phyloP scores from a whole-genome alignment of 1,140 invertebrate species.

The Trachymyrmex septentrionalis region DNA sequence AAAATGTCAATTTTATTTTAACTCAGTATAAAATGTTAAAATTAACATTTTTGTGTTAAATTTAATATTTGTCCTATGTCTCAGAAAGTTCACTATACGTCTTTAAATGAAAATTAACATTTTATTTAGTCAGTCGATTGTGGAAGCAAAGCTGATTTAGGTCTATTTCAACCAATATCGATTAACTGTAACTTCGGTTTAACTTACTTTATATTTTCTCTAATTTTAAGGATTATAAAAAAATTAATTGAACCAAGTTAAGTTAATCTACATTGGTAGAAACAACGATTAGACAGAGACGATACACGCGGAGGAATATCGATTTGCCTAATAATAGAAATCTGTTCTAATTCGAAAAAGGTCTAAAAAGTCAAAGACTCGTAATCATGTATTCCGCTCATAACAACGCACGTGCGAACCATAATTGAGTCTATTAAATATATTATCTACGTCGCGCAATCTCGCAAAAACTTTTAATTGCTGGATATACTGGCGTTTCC shows the following conservation, averaged over 20 bases:
- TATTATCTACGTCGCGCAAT: neutral
- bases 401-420: neutral
- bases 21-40: too few relatives aligned
- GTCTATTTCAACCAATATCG: too few relatives aligned
- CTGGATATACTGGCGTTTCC: neutral
- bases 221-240: too few relatives aligned
- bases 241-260: too few relatives aligned
- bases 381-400: neutral
- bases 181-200: too few relatives aligned
- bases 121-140: neutral
- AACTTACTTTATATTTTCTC: too few relatives aligned
- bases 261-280: too few relatives aligned
- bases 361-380: neutral
- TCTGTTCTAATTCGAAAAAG: neutral
- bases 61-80: too few relatives aligned
- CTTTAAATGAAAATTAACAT: too few relatives aligned
- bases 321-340: neutral
- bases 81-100: too few relatives aligned
- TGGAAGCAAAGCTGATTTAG: neutral
- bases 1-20: too few relatives aligned
- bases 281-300: neutral
- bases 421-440: neutral
- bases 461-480: conserved; percentile 4
- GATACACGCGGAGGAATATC: neutral
- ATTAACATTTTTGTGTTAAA: too few relatives aligned